Evolutionary conservation across 2,888 invertebrate species (phyloP).

Genomic region (Xestobium rufovillosum): DNA sequence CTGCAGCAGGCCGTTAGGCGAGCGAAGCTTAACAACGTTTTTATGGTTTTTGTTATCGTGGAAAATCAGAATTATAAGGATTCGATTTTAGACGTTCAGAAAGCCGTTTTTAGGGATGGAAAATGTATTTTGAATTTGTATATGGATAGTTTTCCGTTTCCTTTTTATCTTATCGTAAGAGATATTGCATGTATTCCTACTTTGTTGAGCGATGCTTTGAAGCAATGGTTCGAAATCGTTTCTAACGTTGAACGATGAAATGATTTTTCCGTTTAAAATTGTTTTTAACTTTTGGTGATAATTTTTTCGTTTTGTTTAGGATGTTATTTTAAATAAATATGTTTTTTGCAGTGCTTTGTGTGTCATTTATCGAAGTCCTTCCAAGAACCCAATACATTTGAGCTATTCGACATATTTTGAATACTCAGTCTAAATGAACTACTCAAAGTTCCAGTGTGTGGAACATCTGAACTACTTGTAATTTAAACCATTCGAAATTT

Average conservation of each 20-base stretch:
- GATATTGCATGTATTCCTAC: slow-evolving; percentile 82
- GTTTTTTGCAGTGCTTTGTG: no score
- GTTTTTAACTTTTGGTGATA: neutral
- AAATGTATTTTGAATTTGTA: slow-evolving; percentile 67
- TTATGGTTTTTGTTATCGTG: slow-evolving; percentile 90
- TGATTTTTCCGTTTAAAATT: no score
- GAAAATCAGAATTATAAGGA: slow-evolving; percentile 91
- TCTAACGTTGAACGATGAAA: slow-evolving; percentile 50
- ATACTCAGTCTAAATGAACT: no score
- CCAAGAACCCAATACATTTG: no score
- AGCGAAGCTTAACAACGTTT: slow-evolving; percentile 76
- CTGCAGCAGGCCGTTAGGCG: slow-evolving; percentile 73
- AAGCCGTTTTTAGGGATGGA: slow-evolving; percentile 61
- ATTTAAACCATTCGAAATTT: no score
- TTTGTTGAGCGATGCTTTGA: slow-evolving; percentile 88
- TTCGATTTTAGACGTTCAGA: slow-evolving; percentile 84
- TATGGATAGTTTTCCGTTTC: slow-evolving; percentile 95
- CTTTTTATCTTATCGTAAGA: slow-evolving; percentile 90
- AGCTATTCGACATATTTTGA: no score
- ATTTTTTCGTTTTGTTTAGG: no score
- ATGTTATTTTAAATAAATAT: neutral
- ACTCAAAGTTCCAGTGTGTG: no score
- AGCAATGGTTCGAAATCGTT: slow-evolving; percentile 98
- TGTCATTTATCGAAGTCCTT: no score
- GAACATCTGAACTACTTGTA: no score